phyloP scores from a whole-genome alignment of 2,113 vertebrate genomes.

The Misgurnus anguillicaudatus region DNA sequence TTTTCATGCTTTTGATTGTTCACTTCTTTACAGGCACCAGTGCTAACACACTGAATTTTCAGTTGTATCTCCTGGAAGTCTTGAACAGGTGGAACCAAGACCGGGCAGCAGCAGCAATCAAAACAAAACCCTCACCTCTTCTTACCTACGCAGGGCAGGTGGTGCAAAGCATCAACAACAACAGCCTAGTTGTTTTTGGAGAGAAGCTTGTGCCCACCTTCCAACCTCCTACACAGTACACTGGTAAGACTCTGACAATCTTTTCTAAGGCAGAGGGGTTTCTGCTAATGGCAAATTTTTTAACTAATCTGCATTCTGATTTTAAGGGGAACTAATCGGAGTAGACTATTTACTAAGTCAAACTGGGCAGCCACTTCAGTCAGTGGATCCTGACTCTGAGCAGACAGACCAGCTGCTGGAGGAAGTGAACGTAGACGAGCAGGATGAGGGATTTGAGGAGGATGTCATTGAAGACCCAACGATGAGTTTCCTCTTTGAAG shows the following conservation, averaged over 20 bases:
- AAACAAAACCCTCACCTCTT: not conserved
- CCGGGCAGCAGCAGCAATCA: not conserved
- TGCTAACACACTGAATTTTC: conserved; percentile 22
- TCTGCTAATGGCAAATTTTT: too few species aligned
- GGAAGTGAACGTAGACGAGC: not conserved
- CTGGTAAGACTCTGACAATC: too few species aligned
- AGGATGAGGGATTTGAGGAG: not conserved
- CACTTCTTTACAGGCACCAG: conserved; percentile 10
- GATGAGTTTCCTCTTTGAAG: not conserved
- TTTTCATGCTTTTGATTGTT: not conserved
- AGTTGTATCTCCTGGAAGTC: conserved; percentile 30
- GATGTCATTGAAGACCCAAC: not conserved
- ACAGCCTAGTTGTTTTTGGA: not conserved
- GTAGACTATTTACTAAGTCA: conserved; percentile 5
- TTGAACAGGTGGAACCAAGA: conserved; percentile 22
- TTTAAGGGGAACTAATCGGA: not conserved
- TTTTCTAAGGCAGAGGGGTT: too few species aligned
- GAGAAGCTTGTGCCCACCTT: not conserved
- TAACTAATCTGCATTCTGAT: not conserved
- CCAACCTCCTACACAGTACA: not conserved
- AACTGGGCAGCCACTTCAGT: not conserved
- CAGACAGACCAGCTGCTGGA: conserved; percentile 1
- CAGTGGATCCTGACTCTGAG: not conserved
- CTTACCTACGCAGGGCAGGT: not conserved
- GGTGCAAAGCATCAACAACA: not conserved